A percentile compares a stretch with the other conserved stretches of the same genome.
These are phyloP conservation scores for Eolophus roseicapilla DNA, from an alignment of 2,113 vertebrate species.

Conservation along the genomic window DNA sequence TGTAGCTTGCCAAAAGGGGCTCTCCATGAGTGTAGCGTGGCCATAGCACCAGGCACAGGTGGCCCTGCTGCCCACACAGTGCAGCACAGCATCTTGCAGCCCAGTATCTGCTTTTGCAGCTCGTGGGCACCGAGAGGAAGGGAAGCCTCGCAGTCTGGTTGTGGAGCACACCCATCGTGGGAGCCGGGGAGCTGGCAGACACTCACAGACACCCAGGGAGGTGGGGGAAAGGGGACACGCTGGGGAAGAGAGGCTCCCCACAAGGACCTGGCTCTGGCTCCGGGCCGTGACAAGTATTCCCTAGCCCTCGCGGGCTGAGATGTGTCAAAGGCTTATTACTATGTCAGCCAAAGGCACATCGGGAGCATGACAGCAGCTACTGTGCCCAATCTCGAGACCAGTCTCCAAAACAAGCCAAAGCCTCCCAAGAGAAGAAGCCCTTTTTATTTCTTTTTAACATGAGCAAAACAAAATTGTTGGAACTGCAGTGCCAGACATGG, in stretches of 20 bases:
- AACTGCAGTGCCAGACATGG: neutral
- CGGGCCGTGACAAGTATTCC: neutral
- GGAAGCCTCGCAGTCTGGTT: rapidly evolving
- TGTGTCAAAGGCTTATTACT: neutral
- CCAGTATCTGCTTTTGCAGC: too few species aligned
- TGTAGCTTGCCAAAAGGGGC: neutral
- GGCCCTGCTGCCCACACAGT: too few species aligned
- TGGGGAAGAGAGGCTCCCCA: neutral
- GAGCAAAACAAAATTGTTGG: neutral
- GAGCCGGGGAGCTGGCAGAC: neutral
- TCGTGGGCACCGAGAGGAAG: rapidly evolving
- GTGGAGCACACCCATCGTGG: neutral
- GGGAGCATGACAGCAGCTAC: rapidly evolving
- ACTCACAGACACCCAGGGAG: neutral
- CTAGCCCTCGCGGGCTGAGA: rapidly evolving
- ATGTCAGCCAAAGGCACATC: neutral
- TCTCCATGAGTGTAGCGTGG: neutral
- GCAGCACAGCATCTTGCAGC: neutral
- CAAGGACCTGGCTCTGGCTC: neutral
- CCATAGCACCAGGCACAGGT: neutral
- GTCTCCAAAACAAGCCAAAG: neutral
- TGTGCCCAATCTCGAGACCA: neutral
- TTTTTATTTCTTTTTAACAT: neutral
- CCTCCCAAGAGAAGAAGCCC: neutral
- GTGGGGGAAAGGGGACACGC: rapidly evolving